These are phyloP conservation scores for Microplitis mediator DNA, from an alignment of 1,140 invertebrate species.

Conservation along the genomic window DNA sequence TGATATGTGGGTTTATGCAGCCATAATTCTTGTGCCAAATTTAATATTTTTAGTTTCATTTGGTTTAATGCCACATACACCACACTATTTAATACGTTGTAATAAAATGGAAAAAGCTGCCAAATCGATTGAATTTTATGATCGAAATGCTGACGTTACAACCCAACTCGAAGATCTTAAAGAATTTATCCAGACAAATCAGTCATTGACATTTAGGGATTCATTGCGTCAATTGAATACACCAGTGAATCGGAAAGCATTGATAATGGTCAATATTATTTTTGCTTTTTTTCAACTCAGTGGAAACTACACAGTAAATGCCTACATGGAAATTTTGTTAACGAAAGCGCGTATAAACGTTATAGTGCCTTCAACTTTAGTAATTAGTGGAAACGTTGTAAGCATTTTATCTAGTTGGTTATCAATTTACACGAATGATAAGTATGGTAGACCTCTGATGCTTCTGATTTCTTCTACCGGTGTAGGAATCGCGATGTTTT, in stretches of 20 bases:
- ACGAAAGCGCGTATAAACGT: constrained; percentile 59
- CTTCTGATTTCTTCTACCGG: constrained; percentile 68
- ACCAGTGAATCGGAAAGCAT: constrained; percentile 64
- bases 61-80: constrained; percentile 74
- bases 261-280: constrained; percentile 70
- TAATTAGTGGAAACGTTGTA: constrained; percentile 71
- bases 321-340: constrained; percentile 78
- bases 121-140: constrained; percentile 43
- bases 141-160: constrained; percentile 34
- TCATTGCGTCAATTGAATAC: constrained; percentile 31
- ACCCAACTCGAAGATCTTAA: constrained; percentile 40
- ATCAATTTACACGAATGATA: constrained; percentile 72
- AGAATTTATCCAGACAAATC: constrained; percentile 35
- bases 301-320: constrained; percentile 76
- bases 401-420: constrained; percentile 69
- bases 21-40: constrained; percentile 64
- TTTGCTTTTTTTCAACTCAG: constrained; percentile 78
- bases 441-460: constrained; percentile 72
- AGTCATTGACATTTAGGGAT: constrained; percentile 13
- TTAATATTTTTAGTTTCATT: constrained; percentile 67
- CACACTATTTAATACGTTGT: constrained; percentile 69
- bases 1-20: constrained; percentile 65
- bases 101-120: constrained; percentile 66
- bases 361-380: constrained; percentile 60
- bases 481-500: constrained; percentile 62